Percentiles rank a stretch among this genome's conserved stretches.
phyloP scores from a whole-genome alignment of 2,113 vertebrate genomes.

The Hippolais icterina region DNA sequence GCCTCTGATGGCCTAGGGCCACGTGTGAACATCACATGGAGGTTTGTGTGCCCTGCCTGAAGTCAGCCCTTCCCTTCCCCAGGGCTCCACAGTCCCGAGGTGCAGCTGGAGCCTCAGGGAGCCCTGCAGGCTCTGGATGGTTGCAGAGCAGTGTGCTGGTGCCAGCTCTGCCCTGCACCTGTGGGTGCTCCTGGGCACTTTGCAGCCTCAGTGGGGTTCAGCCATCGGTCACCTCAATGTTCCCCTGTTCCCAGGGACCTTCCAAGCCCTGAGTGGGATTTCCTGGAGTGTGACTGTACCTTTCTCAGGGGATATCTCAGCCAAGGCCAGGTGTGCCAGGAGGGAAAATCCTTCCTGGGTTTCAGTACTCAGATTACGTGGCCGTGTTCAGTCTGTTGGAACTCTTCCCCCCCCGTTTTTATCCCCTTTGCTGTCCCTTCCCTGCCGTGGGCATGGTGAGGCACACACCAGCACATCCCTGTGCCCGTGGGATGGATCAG shows the following conservation, averaged over 20 bases:
- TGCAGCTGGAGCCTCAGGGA: neutral
- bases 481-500: neutral
- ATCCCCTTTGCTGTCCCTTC: neutral
- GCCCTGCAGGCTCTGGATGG: neutral
- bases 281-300: fast-evolving
- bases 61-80: neutral
- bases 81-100: neutral
- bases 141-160: fast-evolving
- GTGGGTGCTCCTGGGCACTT: neutral
- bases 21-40: fast-evolving
- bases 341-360: neutral
- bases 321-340: neutral
- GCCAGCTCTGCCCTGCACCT: neutral
- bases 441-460: fast-evolving
- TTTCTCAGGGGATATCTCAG: neutral
- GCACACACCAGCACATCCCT: fast-evolving
- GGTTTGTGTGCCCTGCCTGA: neutral
- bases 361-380: fast-evolving
- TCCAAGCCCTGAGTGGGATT: neutral
- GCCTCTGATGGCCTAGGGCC: neutral
- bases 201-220: neutral
- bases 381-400: neutral
- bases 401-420: neutral
- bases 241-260: neutral
- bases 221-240: neutral